These are phyloP conservation scores for Drosophila dunni DNA, from an alignment of 1,140 invertebrate species.

Conservation along the genomic window DNA sequence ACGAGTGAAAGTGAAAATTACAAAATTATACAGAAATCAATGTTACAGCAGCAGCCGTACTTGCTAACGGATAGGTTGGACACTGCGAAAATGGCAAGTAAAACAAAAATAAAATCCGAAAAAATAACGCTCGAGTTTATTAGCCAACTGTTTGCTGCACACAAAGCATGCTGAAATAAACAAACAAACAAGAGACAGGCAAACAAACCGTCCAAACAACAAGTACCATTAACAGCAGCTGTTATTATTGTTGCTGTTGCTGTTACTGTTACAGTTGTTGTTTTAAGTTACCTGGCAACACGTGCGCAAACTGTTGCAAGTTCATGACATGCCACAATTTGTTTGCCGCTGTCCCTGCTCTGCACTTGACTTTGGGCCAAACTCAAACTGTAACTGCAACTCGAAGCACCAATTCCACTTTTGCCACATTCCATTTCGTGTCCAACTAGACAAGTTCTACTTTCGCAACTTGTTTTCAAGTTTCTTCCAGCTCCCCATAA, in stretches of 20 bases:
- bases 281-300: slow-evolving; percentile 17
- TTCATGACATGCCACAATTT: slow-evolving; percentile 46
- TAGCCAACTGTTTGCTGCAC: slow-evolving; percentile 34
- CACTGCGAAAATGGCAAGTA: slow-evolving; percentile 45
- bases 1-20: slow-evolving; percentile 80
- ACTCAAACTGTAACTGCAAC: background rate
- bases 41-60: slow-evolving; percentile 54
- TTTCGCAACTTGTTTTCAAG: slow-evolving; percentile 70
- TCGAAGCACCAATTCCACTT: slow-evolving; percentile 28
- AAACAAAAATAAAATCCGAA: background rate
- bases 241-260: slow-evolving; percentile 35
- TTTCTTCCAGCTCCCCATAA: slow-evolving; percentile 28
- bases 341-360: slow-evolving; percentile 15
- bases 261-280: too few species aligned
- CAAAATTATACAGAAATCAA: slow-evolving; percentile 77
- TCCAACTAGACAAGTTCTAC: slow-evolving; percentile 72
- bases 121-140: slow-evolving; percentile 32
- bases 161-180: slow-evolving; percentile 26
- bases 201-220: slow-evolving; percentile 54
- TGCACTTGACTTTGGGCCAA: slow-evolving; percentile 47
- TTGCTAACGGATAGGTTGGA: slow-evolving; percentile 45
- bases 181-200: slow-evolving; percentile 36
- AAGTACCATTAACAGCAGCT: slow-evolving; percentile 24
- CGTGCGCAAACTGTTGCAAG: slow-evolving; percentile 65
- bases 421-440: slow-evolving; percentile 46